Evolutionary conservation across 2,797 vertebrate genomes (phyloP), one percentile per base, ranked within the genome.

Genomic region (Acridotheres tristis): DNA sequence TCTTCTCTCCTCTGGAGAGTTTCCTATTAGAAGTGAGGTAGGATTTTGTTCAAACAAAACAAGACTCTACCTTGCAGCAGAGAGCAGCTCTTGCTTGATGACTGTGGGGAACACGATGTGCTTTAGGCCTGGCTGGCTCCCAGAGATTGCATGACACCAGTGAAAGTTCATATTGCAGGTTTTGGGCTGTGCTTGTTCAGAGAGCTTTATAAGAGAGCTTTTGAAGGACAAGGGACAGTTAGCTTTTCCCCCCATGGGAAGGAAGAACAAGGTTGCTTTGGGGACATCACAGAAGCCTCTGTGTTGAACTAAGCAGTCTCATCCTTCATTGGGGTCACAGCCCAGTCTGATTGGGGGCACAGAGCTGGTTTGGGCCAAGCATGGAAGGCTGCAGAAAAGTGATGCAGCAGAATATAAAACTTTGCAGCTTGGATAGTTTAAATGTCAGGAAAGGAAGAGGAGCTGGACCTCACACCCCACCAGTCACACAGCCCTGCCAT

Each of bases 321-420:
- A 25, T 23, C 16, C 48, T 27, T 7, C 16, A 1, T 5, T 0
- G 0, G 10, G 36, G 40, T 2, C 7, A 45, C 43, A 76, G 51
- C 55, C 10, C 48, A 47, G 13, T 36, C 26, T 73, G 16, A 34
- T 32, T 20, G 16, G n/a, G 45, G 29, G 5, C 14, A 15, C 3
- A 42, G 20, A 32, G 25, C 32, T 78, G 15, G 17, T 66, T 47
- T 42, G n/a, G 58, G 34, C 29, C 14, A 61, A 45, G 47, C 25
- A 23, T 6, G 20, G 27, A 76, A 90, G 18, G 20, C 63, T 85
- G 36, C 59, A 68, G 45, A 47, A 77, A 63, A 38, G 34, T 38
- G 50, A 48, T 79, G 25, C 53, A 47, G 16, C 0, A 2, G 26
- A 78, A 75, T 45, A 29, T 26, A 82, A 79, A 75, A 76, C 32